phyloP scores from a whole-genome alignment of 2,797 vertebrate species.

The Pogoniulus pusillus region DNA sequence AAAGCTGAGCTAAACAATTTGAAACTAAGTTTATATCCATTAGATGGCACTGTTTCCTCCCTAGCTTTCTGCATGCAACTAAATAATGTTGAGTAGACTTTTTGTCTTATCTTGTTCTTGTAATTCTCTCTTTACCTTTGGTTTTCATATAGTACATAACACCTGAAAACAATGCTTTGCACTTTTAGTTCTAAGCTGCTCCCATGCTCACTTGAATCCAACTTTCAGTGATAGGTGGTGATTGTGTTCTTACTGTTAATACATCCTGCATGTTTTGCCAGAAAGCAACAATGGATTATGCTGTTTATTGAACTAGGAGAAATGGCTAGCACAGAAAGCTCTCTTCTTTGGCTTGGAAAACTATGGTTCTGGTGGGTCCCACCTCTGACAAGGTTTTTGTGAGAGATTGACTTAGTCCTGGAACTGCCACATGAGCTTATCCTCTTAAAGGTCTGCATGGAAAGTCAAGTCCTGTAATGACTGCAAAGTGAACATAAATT shows the following conservation, averaged over 20 bases:
- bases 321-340: background rate
- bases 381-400: background rate
- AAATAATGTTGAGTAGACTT: background rate
- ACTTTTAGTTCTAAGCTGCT: background rate
- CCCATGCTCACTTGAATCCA: background rate
- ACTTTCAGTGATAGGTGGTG: background rate
- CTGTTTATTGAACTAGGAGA: background rate
- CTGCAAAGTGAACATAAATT: background rate
- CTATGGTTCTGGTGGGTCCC: background rate
- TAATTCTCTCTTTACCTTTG: background rate
- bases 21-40: background rate
- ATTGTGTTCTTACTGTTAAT: background rate
- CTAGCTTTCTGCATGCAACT: background rate
- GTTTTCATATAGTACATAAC: background rate
- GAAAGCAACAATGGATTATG: background rate
- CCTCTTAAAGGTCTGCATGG: background rate
- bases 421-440: background rate
- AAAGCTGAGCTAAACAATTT: background rate
- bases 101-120: background rate
- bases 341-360: background rate
- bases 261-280: background rate
- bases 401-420: background rate
- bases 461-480: background rate
- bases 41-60: conserved; percentile 39
- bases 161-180: background rate